These are phyloP conservation scores for Axis porcinus DNA, from an alignment of 2,113 vertebrate species.

Conservation along the genomic window DNA sequence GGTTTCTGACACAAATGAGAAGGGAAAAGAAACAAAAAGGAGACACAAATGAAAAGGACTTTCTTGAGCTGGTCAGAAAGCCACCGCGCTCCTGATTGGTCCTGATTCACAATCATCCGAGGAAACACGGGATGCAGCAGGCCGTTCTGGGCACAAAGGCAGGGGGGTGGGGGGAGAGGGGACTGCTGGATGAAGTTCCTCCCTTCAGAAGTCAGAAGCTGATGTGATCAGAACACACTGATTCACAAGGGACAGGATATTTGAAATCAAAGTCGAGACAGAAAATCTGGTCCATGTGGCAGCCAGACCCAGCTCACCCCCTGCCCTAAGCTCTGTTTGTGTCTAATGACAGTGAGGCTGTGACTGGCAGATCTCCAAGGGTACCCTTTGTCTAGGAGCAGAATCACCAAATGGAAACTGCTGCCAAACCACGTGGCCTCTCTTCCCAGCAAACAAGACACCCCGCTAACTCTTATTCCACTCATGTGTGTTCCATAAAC, in stretches of 20 bases:
- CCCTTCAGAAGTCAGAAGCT: neutral
- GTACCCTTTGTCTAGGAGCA: neutral
- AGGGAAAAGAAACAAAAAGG: neutral
- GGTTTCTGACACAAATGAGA: neutral
- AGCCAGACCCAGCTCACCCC: no score
- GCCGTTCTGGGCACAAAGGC: neutral
- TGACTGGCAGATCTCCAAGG: neutral
- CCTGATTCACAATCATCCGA: neutral
- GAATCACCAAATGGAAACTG: neutral
- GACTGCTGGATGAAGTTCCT: neutral
- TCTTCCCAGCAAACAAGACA: neutral
- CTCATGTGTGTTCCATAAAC: neutral
- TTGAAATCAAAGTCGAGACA: neutral
- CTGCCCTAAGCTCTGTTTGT: neutral
- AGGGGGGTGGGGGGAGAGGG: accelerated
- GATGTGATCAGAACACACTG: neutral
- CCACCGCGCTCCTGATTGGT: neutral
- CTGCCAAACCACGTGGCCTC: neutral
- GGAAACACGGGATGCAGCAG: neutral
- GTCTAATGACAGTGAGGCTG: neutral
- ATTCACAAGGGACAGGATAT: neutral
- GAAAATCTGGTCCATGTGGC: neutral
- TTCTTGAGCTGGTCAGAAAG: neutral
- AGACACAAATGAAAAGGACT: neutral
- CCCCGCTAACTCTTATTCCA: neutral